Conservation (phyloP, 2,888 invertebrate genomes). For the Sepiola atlantica region DNA sequence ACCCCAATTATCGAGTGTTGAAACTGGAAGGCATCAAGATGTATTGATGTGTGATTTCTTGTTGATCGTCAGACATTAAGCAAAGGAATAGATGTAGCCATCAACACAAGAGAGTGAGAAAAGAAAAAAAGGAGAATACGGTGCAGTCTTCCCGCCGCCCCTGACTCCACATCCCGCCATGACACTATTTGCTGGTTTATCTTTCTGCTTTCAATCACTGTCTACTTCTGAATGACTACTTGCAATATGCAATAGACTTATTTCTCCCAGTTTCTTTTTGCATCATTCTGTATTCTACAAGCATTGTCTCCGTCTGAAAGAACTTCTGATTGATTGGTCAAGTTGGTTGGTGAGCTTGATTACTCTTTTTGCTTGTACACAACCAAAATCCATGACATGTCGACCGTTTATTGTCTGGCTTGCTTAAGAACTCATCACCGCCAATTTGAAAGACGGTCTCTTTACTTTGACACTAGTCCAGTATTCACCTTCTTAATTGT, state of each 20-base stretch:
- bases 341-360: background rate
- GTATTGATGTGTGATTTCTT: background rate
- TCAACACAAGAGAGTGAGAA: background rate
- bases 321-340: slow-evolving; percentile 9
- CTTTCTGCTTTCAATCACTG: background rate
- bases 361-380: background rate
- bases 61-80: background rate
- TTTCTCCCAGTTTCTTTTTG: background rate
- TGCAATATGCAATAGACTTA: background rate
- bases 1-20: background rate
- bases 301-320: background rate
- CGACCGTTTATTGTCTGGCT: background rate
- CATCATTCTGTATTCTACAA: background rate
- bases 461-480: background rate
- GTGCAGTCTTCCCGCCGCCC: background rate
- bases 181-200: background rate
- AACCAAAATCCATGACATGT: slow-evolving; percentile 10
- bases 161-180: background rate
- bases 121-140: background rate
- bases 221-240: background rate
- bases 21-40: background rate
- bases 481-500: background rate
- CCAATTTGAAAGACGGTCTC: background rate
- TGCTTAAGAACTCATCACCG: slow-evolving; percentile 18
- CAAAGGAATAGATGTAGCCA: background rate